A percentile compares a stretch with the other conserved stretches of the same genome.
phyloP scores from a whole-genome alignment of 1,140 invertebrate species.

The Aphelinus certus region DNA sequence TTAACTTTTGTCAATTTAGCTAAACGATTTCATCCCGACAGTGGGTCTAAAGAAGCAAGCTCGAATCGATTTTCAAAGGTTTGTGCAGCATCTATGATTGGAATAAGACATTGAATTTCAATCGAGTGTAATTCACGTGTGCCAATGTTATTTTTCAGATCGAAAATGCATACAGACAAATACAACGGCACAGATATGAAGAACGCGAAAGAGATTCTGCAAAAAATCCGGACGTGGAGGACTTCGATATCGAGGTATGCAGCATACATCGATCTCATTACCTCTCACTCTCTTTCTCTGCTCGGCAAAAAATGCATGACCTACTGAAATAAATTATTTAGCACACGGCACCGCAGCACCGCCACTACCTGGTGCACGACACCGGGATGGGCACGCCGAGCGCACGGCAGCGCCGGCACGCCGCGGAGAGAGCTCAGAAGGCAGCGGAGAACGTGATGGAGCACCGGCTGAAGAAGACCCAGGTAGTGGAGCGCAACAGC shows the following conservation, averaged over 20 bases:
- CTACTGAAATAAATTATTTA: conserved; percentile 53
- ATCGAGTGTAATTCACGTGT: not conserved
- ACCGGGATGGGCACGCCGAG: conserved; percentile 79
- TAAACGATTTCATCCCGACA: conserved; percentile 86
- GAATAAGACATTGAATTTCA: conserved; percentile 5
- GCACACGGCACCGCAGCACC: conserved; percentile 88
- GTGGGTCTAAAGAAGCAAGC: conserved; percentile 73
- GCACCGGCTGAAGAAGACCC: conserved; percentile 75
- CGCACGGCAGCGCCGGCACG: conserved; percentile 80
- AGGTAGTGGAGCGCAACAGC: conserved; percentile 71
- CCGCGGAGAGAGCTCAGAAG: conserved; percentile 74
- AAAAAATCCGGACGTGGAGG: conserved; percentile 58
- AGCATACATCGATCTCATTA: not conserved
- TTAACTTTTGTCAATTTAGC: conserved; percentile 78
- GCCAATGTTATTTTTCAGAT: conserved; percentile 53
- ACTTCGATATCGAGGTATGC: conserved; percentile 66
- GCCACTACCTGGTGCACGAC: conserved; percentile 85
- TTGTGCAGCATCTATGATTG: not conserved
- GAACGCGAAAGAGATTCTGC: conserved; percentile 65
- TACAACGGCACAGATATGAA: conserved; percentile 59
- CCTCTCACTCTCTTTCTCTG: too few relatives aligned
- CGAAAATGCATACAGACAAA: conserved; percentile 68
- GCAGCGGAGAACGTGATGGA: conserved; percentile 81
- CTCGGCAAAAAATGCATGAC: too few relatives aligned
- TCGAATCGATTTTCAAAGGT: conserved; percentile 78